Conservation (phyloP, 2,888 invertebrate genomes). For the Mythimna impura region DNA sequence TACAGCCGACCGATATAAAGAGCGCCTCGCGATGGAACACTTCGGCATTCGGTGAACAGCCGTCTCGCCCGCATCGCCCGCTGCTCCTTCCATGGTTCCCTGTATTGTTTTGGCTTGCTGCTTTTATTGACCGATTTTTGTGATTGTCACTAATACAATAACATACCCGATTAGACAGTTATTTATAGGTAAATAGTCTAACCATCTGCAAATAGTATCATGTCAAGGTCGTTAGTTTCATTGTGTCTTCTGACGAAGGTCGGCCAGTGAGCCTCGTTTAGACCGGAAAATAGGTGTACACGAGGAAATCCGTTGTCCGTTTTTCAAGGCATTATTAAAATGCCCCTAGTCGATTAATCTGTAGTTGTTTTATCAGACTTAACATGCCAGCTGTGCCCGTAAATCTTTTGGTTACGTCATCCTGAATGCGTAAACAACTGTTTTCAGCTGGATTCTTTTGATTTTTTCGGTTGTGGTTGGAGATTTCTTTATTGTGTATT, state of each 20-base stretch:
- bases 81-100: constrained; percentile 77
- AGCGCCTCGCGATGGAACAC: constrained; percentile 87
- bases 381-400: constrained; percentile 68
- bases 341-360: constrained; percentile 74
- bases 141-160: constrained; percentile 83
- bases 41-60: constrained; percentile 90
- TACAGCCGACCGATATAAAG: constrained; percentile 87
- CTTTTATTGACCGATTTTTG: constrained; percentile 76
- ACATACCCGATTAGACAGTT: constrained; percentile 81
- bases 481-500: constrained; percentile 82
- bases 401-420: constrained; percentile 74
- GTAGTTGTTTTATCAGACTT: constrained; percentile 72
- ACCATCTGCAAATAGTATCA: constrained; percentile 84
- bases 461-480: constrained; percentile 71
- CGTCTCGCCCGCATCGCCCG: constrained; percentile 88
- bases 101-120: constrained; percentile 80
- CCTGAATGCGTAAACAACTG: constrained; percentile 70
- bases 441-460: constrained; percentile 67
- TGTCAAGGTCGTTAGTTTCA: constrained; percentile 89
- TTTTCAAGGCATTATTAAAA: constrained; percentile 86
- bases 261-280: constrained; percentile 81
- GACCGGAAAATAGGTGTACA: constrained; percentile 85
- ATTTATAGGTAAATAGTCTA: constrained; percentile 85
- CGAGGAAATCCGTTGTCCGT: constrained; percentile 88
- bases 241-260: constrained; percentile 89